Conservation (phyloP, 2,888 invertebrate species). For the Luperina nickerlii region DNA sequence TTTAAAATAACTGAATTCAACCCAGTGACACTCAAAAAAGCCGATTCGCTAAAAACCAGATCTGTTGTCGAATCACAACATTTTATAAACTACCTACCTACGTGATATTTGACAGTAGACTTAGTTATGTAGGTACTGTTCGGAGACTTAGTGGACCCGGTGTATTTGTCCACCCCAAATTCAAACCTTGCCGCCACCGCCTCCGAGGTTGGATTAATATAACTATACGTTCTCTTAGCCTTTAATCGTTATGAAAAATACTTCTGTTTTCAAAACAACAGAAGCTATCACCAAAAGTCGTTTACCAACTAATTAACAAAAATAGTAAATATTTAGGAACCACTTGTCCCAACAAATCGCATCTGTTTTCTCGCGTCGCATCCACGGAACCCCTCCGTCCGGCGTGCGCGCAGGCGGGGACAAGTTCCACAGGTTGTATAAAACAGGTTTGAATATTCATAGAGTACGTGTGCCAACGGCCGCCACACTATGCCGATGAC, state of each 20-base stretch:
- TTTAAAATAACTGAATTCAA: background rate
- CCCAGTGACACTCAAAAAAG: background rate
- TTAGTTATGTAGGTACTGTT: background rate
- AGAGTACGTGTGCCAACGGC: conserved; percentile 80
- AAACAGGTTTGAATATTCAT: conserved; percentile 85
- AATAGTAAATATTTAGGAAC: conserved; percentile 32
- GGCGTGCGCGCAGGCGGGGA: conserved; percentile 65
- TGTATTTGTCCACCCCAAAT: background rate
- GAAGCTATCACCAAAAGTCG: too few relatives aligned
- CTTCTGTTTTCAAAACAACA: background rate
- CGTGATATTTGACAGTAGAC: too few relatives aligned
- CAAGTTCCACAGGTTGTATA: conserved; percentile 74
- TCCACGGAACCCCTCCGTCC: conserved; percentile 61
- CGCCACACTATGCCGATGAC: conserved; percentile 83
- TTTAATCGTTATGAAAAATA: background rate
- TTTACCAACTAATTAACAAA: background rate
- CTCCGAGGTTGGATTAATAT: background rate
- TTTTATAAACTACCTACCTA: background rate
- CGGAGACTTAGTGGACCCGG: background rate
- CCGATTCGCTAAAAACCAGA: background rate
- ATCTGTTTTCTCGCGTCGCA: conserved; percentile 62
- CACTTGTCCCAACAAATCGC: conserved; percentile 54
- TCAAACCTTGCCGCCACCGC: background rate
- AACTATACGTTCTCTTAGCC: background rate
- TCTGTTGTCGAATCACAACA: background rate